Evolutionary conservation across 2,888 invertebrate species (phyloP), one percentile per base, ranked within the genome.

Genomic region (Macrostomum cliftonense): DNA sequence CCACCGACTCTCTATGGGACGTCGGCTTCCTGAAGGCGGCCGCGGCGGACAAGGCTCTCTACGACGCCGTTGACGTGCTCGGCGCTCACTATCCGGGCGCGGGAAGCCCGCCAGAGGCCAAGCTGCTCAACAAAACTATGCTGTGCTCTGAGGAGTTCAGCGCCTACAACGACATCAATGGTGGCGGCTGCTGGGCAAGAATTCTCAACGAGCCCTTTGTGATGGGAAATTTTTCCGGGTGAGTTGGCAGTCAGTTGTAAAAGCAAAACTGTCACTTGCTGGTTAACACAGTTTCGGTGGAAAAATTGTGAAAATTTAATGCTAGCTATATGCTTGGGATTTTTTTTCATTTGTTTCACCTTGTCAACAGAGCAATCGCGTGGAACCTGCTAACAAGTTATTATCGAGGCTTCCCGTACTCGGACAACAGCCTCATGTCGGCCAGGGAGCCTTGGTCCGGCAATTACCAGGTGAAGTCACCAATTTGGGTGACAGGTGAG

Each of bases 61-160:
- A 28, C 28, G 28, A 28, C 28, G 28, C 28, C 9, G 28, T 28
- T 4, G 28, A 28, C 28, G 28, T 28, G 4, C 28, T 28, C 9
- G 28, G 63, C 20, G 56, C 52, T n/a, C 64, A 64, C 46, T 64
- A 64, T 45, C 57, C 61, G 1, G 62, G 61, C 7, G 58, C 60
- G 1, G 17, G 43, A 7, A 49, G 57, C 1, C 54, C 58, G 1
- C 44, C 42, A 9, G 43, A 52, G 2, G 59, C 67, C 12, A 37
- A 58, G 36, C 49, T 55, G n/a, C 62, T 60, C 17, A 62, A 59
- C 2, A 65, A 64, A 53, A 60, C 58, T 7, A 57, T 70, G 42
- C 70, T 70, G 70, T 55, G 67, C 9, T 69, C 68, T 1, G 71
- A 71, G 53, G 71, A 71, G 47, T 71, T 61, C 58, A 70, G 70